Evolutionary conservation across 2,888 invertebrate genomes (phyloP), one percentile per base, ranked within the genome.

Genomic region (Catocala nupta): DNA sequence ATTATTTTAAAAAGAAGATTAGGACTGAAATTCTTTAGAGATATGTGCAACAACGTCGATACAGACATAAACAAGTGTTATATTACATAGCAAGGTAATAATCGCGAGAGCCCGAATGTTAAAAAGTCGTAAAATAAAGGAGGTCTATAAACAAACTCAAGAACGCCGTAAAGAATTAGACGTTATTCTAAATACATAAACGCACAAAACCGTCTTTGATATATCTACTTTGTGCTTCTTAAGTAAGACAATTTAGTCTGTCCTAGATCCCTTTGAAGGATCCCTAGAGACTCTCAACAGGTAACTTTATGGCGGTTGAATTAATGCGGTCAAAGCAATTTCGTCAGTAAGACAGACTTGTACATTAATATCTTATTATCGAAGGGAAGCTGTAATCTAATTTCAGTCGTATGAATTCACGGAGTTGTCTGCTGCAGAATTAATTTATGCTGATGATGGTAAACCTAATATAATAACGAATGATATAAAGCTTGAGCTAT

Each of bases 281-380:
- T 82, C 89, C 75, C 85, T 52, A 60, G 85, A 77, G 87, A 81
- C 71, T 75, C 82, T 86, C 86, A 89, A 89, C 89, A 92, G 91
- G 90, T 92, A 90, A 89, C 88, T 90, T 90, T 88, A 87, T 84
- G 83, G 85, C 82, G 69, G 73, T 70, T 69, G 84, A 88, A 90
- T 89, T 88, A 90, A 91, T 84, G 87, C 87, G 89, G 88, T 90
- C 88, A 85, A 86, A 88, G 85, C 85, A 87, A 90, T 90, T 90
- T 83, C 71, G 77, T 80, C 70, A 73, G 83, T 82, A 82, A 84
- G 81, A 67, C 75, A 75, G 77, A 73, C 81, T 82, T 77, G 81
- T 84, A 80, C 75, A 81, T 81, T 84, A 84, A 83, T 86, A 81
- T 82, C 80, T 83, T 75, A 74, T 82, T 84, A 76, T 70, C 63